Conservation (phyloP, 1,140 invertebrate species). For the Radopholus similis region DNA sequence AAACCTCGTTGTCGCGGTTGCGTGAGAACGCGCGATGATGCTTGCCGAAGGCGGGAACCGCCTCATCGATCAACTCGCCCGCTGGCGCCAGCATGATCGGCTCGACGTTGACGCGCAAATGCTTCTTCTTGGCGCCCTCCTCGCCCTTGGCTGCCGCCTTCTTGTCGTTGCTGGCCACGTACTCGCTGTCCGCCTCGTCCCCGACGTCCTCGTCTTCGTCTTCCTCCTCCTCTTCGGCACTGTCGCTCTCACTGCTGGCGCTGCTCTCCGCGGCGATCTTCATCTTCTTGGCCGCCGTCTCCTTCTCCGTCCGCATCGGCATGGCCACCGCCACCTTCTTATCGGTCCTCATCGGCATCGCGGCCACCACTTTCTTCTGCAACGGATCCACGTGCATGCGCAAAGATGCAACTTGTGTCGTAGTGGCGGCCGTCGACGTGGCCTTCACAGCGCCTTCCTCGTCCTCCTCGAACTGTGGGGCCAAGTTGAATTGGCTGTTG, state of each 20-base stretch:
- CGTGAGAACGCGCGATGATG: conserved; percentile 2
- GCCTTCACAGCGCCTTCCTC: conserved; percentile 32
- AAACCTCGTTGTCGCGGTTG: neutral
- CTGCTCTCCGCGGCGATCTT: conserved; percentile 23
- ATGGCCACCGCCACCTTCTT: neutral
- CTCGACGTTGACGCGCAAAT: conserved; percentile 50
- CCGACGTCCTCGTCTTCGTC: conserved; percentile 35
- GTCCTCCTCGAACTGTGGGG: conserved; percentile 52
- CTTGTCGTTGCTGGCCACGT: conserved; percentile 40
- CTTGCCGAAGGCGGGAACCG: conserved; percentile 45
- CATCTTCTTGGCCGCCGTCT: conserved; percentile 27
- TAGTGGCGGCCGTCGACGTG: neutral
- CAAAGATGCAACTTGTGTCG: neutral
- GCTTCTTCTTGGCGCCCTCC: conserved; percentile 33
- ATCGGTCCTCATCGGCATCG: neutral
- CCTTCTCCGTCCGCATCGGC: conserved; percentile 3
- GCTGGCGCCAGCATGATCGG: conserved; percentile 52
- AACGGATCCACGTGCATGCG: conserved; percentile 13
- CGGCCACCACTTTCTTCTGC: conserved; percentile 2
- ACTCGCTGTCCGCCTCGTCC: conserved; percentile 38
- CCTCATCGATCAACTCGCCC: conserved; percentile 33
- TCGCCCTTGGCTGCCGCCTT: conserved; percentile 28
- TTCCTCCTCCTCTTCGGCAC: conserved; percentile 36
- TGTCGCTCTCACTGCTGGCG: conserved; percentile 19
- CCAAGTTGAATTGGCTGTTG: conserved; percentile 2